Evolutionary conservation across 1,140 invertebrate species (phyloP), one percentile per base, ranked within the genome.

Genomic region (Sogatella furcifera): DNA sequence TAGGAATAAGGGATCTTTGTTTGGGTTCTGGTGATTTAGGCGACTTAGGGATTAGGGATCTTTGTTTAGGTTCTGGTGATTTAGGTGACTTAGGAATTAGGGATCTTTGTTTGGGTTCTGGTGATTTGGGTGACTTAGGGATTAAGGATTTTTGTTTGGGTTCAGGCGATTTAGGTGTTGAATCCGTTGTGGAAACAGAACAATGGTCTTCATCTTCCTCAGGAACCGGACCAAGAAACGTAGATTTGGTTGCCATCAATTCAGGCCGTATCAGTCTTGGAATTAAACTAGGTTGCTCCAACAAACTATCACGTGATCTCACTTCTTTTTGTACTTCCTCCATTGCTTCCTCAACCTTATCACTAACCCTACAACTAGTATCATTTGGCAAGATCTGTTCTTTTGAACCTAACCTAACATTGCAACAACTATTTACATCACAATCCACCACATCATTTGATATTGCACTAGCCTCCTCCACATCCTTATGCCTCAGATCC

Each of bases 171-270:
- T 38, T 38, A 10, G 34, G 34, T 4, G 34, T 13, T 4, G 34
- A 38, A 38, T 38, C 34, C 8, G 8, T 38, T 2, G 34, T 38
- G 9, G 34, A 38, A 8, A 38, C 34, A 1, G 34, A 31, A 41
- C 19, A 34, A 65, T 71, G 74, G 41, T 77, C 72, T 65, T 80
- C 79, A 56, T 85, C 82, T 68, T 86, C 83, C 67, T 85, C 83
- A 5, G 81, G 80, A 52, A 85, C 84, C 1, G 83, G 79, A 19
- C 66, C 79, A 57, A 73, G 72, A 69, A 65, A 38, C 34, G 11
- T 38, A 38, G 34, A 13, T 38, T 38, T 38, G 3, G 8, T 38
- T 38, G 34, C 3, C 8, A 38, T 38, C 34, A 38, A 15, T 24
- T 60, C 58, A 14, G 54, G 49, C 24, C 58, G 49, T 67, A 66